These are phyloP conservation scores for Aegypius monachus DNA, from an alignment of 2,113 vertebrate species.

Conservation along the genomic window DNA sequence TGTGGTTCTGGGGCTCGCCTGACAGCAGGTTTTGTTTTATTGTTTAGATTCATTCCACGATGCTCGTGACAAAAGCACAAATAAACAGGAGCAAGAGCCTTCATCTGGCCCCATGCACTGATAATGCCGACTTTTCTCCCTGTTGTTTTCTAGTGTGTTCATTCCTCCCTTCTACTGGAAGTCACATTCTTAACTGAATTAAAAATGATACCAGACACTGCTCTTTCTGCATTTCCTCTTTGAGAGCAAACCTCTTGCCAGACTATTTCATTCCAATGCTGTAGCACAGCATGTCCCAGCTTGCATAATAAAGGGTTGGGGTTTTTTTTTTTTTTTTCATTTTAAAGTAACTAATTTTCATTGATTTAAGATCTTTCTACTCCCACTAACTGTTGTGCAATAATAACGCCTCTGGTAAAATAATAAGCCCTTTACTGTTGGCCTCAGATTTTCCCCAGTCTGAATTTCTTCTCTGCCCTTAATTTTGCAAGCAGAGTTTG, in stretches of 20 bases:
- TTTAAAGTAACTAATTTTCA: slow-evolving; percentile 34
- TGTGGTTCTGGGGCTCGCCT: neutral
- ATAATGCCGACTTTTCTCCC: neutral
- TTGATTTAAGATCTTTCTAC: slow-evolving; percentile 24
- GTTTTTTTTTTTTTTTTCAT: neutral
- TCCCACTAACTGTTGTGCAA: slow-evolving; percentile 32
- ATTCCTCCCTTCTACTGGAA: slow-evolving; percentile 9
- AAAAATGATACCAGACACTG: slow-evolving; percentile 44
- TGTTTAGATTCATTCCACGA: neutral
- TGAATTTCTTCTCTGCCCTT: neutral
- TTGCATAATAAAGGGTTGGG: slow-evolving; percentile 14
- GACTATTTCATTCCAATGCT: neutral
- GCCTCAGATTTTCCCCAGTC: neutral
- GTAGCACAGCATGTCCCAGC: slow-evolving; percentile 42
- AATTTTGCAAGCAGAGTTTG: neutral
- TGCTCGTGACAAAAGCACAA: neutral
- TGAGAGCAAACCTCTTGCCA: slow-evolving; percentile 10
- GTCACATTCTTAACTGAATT: slow-evolving; percentile 36
- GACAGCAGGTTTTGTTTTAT: slow-evolving; percentile 29
- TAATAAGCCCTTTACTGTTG: neutral
- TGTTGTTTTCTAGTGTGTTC: neutral
- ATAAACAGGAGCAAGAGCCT: neutral
- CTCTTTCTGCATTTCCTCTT: slow-evolving; percentile 39
- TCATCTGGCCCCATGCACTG: rapidly evolving
- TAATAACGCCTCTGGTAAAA: neutral